Conservation (phyloP, 2,113 vertebrate species). For the crab-eating macaque (Macaca fascicularis) region DNA sequence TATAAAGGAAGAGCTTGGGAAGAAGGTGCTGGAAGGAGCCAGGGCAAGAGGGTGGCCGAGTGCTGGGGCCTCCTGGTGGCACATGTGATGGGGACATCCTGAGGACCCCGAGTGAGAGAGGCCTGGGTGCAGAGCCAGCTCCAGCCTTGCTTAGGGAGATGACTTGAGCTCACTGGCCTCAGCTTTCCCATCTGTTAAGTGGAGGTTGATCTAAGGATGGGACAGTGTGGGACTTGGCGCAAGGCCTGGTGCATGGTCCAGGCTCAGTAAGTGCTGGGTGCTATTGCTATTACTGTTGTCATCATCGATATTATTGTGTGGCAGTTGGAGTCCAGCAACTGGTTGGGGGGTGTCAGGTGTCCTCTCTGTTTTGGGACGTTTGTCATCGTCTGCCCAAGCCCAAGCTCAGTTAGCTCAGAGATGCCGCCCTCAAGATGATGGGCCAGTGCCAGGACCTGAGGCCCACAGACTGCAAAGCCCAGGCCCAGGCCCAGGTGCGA, state of each 20-base stretch:
- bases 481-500: background rate
- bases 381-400: background rate
- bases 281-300: fast-evolving
- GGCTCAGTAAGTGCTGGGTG: background rate
- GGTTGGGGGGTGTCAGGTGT: background rate
- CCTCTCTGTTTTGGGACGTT: background rate
- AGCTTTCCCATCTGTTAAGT: background rate
- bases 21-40: background rate
- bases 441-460: background rate
- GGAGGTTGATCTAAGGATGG: background rate
- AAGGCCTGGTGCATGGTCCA: fast-evolving
- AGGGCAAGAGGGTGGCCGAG: background rate
- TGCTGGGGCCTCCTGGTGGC: background rate
- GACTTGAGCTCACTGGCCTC: fast-evolving
- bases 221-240: fast-evolving
- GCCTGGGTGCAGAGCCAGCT: background rate
- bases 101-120: background rate
- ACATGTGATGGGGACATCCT: background rate
- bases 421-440: background rate
- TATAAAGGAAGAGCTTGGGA: background rate
- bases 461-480: background rate
- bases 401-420: background rate
- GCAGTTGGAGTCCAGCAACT: background rate
- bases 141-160: background rate
- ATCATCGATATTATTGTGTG: fast-evolving